A percentile compares a stretch with the other conserved stretches of the same genome.
Evolutionary conservation across 2,888 invertebrate species (phyloP).

Genomic region (Junonia oenone): DNA sequence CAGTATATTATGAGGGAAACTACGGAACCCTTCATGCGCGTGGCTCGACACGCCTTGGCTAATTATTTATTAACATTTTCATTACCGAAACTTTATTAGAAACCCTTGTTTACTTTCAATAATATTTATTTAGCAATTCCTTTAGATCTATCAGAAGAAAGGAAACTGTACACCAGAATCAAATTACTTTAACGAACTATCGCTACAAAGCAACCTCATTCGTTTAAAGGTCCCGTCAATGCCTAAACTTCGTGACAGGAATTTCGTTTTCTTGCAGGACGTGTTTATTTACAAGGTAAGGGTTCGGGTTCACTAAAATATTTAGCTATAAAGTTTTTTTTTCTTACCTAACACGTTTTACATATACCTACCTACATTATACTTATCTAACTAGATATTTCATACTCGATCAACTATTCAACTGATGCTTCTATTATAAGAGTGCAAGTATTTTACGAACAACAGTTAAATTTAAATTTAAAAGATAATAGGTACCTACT

Average conservation of each 20-base stretch:
- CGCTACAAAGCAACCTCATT: background rate
- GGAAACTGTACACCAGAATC: background rate
- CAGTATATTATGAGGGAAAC: too few relatives aligned
- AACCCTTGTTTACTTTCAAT: too few relatives aligned
- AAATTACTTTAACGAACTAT: background rate
- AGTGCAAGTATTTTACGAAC: too few relatives aligned
- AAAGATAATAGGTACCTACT: too few relatives aligned
- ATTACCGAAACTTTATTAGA: too few relatives aligned
- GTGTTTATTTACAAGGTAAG: background rate
- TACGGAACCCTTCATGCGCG: too few relatives aligned
- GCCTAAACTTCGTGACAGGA: conserved; percentile 10
- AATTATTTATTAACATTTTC: too few relatives aligned
- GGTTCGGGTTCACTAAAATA: background rate
- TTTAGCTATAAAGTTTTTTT: too few relatives aligned
- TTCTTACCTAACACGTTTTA: too few relatives aligned
- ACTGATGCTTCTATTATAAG: too few relatives aligned
- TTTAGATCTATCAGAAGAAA: background rate
- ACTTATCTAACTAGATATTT: background rate
- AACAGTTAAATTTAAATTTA: too few relatives aligned
- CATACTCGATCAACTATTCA: background rate
- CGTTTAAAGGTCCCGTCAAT: background rate
- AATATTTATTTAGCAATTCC: background rate
- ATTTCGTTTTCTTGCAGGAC: background rate
- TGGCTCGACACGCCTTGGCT: too few relatives aligned
- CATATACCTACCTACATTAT: background rate